These are phyloP conservation scores for Crocallis elinguaria DNA, from an alignment of 2,888 invertebrate species.

Conservation along the genomic window DNA sequence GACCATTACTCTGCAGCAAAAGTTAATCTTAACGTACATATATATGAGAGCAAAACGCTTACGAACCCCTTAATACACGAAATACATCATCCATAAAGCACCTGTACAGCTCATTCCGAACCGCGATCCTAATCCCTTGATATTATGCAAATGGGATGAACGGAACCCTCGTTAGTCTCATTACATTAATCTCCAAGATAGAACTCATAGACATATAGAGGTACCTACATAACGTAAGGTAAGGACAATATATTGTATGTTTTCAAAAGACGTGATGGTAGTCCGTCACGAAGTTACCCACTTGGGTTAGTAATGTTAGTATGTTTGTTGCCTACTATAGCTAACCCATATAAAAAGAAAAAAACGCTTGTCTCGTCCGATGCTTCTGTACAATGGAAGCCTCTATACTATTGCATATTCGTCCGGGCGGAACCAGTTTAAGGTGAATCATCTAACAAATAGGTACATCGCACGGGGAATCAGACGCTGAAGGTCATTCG, in stretches of 20 bases:
- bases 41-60: too few species aligned
- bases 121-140: slow-evolving; percentile 19
- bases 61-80: neutral
- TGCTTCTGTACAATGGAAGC: slow-evolving; percentile 14
- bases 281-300: slow-evolving; percentile 7
- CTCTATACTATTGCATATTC: slow-evolving; percentile 16
- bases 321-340: too few species aligned
- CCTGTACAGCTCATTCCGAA: neutral
- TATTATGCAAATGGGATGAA: slow-evolving; percentile 29
- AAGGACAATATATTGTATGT: neutral
- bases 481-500: too few species aligned
- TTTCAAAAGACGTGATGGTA: slow-evolving; percentile 1
- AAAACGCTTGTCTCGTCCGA: slow-evolving; percentile 14
- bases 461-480: too few species aligned
- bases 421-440: slow-evolving; percentile 18
- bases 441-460: too few species aligned
- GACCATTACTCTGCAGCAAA: neutral
- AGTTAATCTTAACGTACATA: neutral
- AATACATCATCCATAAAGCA: slow-evolving; percentile 3
- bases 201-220: neutral
- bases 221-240: neutral
- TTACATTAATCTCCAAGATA: slow-evolving; percentile 14
- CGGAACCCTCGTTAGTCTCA: slow-evolving; percentile 21
- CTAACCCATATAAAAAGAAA: neutral
- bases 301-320: too few species aligned